These are phyloP conservation scores for Dreissena polymorpha DNA, from an alignment of 1,140 invertebrate genomes.

Conservation along the genomic window DNA sequence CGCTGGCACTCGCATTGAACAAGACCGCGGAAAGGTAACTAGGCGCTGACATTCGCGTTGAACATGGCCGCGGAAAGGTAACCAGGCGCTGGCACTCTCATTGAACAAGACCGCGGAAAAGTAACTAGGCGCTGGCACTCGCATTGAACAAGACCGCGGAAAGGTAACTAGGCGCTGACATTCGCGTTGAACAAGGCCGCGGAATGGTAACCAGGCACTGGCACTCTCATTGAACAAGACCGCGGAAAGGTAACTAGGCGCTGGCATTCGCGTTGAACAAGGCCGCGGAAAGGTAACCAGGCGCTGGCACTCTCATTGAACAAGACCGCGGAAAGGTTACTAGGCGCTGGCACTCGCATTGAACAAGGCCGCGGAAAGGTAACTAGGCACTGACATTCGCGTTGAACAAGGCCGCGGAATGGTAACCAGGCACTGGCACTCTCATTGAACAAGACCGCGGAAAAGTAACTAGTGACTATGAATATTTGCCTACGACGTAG, in stretches of 20 bases:
- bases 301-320: too few species aligned
- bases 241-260: conserved; percentile 82
- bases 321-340: too few species aligned
- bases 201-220: conserved; percentile 88
- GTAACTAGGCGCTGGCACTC: conserved; percentile 90
- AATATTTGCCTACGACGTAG: conserved; percentile 97
- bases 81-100: conserved; percentile 93
- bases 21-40: conserved; percentile 84
- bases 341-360: conserved; percentile 96
- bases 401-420: too few species aligned
- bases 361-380: conserved; percentile 89
- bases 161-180: conserved; percentile 85
- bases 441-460: conserved; percentile 94
- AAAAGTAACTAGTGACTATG: conserved; percentile 66
- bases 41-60: too few species aligned
- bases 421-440: conserved; percentile 89
- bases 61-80: too few species aligned
- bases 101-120: conserved; percentile 91
- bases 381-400: background rate
- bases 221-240: conserved; percentile 98
- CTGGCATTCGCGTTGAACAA: too few species aligned
- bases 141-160: conserved; percentile 95
- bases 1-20: conserved; percentile 97
- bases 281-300: conserved; percentile 82
- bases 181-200: conserved; percentile 96